These are phyloP conservation scores for Pecten maximus DNA, from an alignment of 2,888 invertebrate genomes.

Conservation along the genomic window DNA sequence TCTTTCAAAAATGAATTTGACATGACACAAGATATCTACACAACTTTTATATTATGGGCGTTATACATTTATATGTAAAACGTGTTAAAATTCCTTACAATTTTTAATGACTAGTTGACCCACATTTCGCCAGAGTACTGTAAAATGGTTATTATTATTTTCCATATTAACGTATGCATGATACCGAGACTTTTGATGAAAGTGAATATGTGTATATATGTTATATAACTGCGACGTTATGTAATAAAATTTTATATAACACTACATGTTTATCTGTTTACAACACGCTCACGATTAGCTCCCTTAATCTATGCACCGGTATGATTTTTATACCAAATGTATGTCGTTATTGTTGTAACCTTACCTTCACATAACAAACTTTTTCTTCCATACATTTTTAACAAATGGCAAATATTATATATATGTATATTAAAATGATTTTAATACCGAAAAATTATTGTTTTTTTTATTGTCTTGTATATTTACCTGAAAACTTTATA, in stretches of 20 bases:
- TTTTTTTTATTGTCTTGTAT: too few species aligned
- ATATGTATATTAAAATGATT: not conserved
- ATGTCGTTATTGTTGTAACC: not conserved
- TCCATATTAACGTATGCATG: not conserved
- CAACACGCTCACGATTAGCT: not conserved
- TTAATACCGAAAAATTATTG: not conserved
- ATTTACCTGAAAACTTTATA: too few species aligned
- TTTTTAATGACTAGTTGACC: too few species aligned
- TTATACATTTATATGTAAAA: too few species aligned
- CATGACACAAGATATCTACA: too few species aligned
- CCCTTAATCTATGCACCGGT: constrained; percentile 23
- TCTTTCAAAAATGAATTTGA: not conserved
- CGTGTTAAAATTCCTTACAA: too few species aligned
- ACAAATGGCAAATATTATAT: not conserved
- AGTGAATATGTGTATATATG: not conserved
- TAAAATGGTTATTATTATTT: too few species aligned
- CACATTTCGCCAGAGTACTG: too few species aligned
- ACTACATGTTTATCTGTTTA: not conserved
- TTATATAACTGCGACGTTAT: too few species aligned
- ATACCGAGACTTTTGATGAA: not conserved
- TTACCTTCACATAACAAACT: not conserved
- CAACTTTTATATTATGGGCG: too few species aligned
- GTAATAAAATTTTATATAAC: too few species aligned
- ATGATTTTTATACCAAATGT: not conserved
- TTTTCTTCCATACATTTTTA: not conserved